A percentile compares a stretch with the other conserved stretches of the same genome.
Evolutionary conservation across 1,140 invertebrate genomes (phyloP).

Genomic region (Drosophila navojoa): DNA sequence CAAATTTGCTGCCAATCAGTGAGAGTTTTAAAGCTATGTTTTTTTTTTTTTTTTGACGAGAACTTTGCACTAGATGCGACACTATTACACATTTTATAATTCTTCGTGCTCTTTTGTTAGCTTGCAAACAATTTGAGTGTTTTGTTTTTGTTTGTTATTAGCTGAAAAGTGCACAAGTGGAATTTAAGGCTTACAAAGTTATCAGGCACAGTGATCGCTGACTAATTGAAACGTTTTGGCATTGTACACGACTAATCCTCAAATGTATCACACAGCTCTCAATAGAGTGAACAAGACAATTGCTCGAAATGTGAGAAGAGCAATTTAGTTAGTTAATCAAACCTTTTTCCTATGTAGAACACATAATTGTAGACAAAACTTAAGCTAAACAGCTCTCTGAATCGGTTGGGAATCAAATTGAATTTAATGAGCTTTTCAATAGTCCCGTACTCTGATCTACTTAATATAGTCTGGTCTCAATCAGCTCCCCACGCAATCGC

Average conservation of each 20-base stretch:
- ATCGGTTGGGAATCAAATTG: too few species aligned
- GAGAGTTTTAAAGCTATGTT: conserved; percentile 24
- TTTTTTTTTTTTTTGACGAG: conserved; percentile 3
- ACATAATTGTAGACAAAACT: too few species aligned
- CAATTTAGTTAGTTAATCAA: too few species aligned
- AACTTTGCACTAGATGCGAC: conserved; percentile 18
- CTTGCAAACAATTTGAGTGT: neutral
- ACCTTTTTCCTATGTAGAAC: too few species aligned
- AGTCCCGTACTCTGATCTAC: too few species aligned
- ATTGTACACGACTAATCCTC: too few species aligned
- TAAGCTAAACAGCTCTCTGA: too few species aligned
- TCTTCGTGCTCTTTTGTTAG: neutral
- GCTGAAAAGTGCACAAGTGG: conserved; percentile 6
- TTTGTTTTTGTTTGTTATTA: conserved; percentile 12
- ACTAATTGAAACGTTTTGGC: neutral
- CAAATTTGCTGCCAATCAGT: conserved; percentile 39
- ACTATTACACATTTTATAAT: conserved; percentile 7
- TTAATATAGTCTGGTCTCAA: too few species aligned
- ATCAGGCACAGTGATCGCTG: neutral
- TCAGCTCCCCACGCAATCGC: too few species aligned
- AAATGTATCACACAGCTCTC: neutral
- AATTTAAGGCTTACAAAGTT: neutral
- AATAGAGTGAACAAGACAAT: too few species aligned
- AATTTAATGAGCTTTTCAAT: too few species aligned
- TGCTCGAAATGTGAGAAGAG: too few species aligned